Base-by-base conservation (phyloP, 35 echinoderm and acorn worm species). In the Acanthaster planci region DNA sequence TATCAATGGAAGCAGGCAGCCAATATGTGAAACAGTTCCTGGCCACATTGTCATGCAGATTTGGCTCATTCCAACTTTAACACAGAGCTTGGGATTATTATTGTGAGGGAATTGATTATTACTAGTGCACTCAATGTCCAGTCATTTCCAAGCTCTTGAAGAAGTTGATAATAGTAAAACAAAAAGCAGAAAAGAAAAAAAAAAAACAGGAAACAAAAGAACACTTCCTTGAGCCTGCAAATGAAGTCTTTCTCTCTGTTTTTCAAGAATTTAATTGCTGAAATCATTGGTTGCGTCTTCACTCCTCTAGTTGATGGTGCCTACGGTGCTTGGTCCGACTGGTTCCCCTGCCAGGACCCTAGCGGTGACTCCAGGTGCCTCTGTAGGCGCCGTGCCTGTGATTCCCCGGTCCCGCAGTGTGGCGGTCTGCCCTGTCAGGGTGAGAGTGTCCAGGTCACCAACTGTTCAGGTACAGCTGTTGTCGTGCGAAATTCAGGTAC, bases 291-390 rank as follows among this genome's bases (percentile, higher is more conserved):
- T 84, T 8, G 37, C 34, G 30, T 51, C 35, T 51, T 39, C 23
- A 27, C 32, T 81, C 56, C 21, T 55, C 7, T 58, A 82, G 92
- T 94, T 36, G 89, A 99, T 79, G 96, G 96, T 31, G 81, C 60
- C 37, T 99, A 89, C 84, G 80, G 92, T 51, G 60, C 89, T 34
- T 99, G 96, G 96, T 91, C 92, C 8, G 89, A 93, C 35, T 99
- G 96, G 96, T 78, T 85, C n/a, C 52, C 76, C 14, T 99, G 96
- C 51, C 77, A 90, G 8, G 89, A 94, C 54, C 91, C 89, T 15
- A 76, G 38, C 18, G 92, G 85, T 37, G 78, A 81, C 7, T 82
- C 85, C 0, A 77, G 55, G 17, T 99, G 96, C 40, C 84, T 89
- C 59, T 99, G 96, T 37, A 23, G 96, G 35, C 84, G 81, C 17